Evolutionary conservation across 1,140 invertebrate genomes (phyloP).

Genomic region (Metaphire vulgaris): DNA sequence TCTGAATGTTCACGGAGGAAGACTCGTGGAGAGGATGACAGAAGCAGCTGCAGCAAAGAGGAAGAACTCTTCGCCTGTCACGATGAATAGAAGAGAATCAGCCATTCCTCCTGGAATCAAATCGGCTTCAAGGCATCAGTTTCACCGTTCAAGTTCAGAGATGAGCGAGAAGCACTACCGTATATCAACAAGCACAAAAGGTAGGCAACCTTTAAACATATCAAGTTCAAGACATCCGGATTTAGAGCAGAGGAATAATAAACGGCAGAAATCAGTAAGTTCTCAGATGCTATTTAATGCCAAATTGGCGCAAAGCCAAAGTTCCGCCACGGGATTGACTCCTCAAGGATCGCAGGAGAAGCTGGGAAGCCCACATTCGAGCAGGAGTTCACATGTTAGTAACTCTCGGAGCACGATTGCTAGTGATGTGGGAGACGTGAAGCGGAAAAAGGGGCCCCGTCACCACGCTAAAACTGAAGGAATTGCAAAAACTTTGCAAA

Average conservation of each 20-base stretch:
- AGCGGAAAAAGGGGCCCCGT: background rate
- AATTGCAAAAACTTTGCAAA: background rate
- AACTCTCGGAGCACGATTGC: background rate
- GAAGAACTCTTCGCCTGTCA: background rate
- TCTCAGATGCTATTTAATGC: background rate
- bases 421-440: background rate
- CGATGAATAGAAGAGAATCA: background rate
- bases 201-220: background rate
- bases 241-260: background rate
- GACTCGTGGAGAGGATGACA: background rate
- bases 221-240: background rate
- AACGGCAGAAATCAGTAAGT: background rate
- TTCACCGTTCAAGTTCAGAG: background rate
- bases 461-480: background rate
- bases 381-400: background rate
- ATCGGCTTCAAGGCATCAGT: background rate
- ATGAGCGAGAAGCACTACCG: background rate
- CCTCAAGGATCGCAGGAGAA: background rate
- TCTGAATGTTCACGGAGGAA: background rate
- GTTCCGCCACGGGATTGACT: background rate
- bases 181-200: background rate
- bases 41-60: background rate
- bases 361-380: background rate
- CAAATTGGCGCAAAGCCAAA: background rate
- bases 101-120: background rate